Percentiles rank a stretch among this genome's conserved stretches.
These are phyloP conservation scores for Zaprionus africanus DNA, from an alignment of 1,140 invertebrate genomes.

Conservation along the genomic window DNA sequence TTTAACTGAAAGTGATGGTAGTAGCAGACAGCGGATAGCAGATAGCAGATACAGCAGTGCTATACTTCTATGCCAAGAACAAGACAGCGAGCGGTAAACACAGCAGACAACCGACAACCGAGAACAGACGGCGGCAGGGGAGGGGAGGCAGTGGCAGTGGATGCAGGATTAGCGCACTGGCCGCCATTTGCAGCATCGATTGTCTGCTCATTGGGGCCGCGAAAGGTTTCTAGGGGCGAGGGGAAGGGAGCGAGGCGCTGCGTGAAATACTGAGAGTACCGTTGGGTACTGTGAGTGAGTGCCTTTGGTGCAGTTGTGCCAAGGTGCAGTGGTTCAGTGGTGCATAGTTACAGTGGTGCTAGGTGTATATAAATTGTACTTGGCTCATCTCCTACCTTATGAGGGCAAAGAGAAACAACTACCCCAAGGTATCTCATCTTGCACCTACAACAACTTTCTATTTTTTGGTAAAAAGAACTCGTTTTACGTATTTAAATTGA, in stretches of 20 bases:
- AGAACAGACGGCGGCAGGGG: not conserved
- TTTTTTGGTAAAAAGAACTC: not conserved
- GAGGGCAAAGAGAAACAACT: not conserved
- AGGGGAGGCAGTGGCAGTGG: conserved; percentile 5
- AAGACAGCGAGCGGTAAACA: conserved; percentile 50
- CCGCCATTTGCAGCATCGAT: conserved; percentile 39
- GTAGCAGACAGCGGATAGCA: conserved; percentile 59
- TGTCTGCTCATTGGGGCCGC: conserved; percentile 31
- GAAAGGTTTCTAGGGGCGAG: conserved; percentile 10
- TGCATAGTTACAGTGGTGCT: not conserved
- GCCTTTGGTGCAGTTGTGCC: conserved; percentile 53
- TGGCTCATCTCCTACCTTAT: not conserved
- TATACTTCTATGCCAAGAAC: conserved; percentile 48
- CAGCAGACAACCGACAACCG: conserved; percentile 26
- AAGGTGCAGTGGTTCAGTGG: conserved; percentile 34
- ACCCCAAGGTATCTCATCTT: not conserved
- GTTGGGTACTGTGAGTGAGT: conserved; percentile 9
- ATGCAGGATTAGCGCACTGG: conserved; percentile 40
- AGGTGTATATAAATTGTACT: not conserved
- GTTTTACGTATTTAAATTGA: not conserved
- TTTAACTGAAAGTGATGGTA: conserved; percentile 74
- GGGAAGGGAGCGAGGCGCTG: not conserved
- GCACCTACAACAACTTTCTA: not conserved
- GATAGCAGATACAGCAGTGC: conserved; percentile 15
- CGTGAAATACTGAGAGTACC: not conserved